Conservation (phyloP, 1,140 invertebrate genomes). For the Pseudomyrmex concolor region DNA sequence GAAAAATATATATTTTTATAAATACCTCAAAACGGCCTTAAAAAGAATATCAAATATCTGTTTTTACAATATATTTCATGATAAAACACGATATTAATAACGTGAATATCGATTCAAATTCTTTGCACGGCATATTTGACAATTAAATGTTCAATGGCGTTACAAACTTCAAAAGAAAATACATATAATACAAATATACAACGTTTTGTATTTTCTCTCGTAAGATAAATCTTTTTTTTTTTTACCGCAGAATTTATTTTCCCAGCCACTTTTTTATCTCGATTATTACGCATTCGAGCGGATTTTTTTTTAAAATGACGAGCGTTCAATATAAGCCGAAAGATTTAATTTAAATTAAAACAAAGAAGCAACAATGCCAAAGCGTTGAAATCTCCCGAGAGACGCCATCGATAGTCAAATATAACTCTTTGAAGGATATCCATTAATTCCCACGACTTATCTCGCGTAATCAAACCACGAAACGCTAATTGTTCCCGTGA, state of each 20-base stretch:
- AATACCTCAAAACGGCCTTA: too few species aligned
- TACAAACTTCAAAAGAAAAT: too few species aligned
- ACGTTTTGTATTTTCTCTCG: too few species aligned
- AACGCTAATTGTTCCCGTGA: not conserved
- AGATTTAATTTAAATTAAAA: not conserved
- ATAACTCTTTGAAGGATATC: not conserved
- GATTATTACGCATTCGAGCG: not conserved
- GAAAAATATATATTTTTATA: too few species aligned
- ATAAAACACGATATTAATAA: too few species aligned
- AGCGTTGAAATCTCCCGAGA: conserved; percentile 17
- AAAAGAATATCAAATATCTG: too few species aligned
- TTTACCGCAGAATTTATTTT: not conserved
- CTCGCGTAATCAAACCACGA: not conserved
- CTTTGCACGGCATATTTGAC: too few species aligned
- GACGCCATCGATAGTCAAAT: not conserved
- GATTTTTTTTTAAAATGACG: not conserved
- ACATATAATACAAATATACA: too few species aligned
- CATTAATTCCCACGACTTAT: not conserved
- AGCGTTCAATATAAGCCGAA: not conserved
- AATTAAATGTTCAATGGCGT: too few species aligned
- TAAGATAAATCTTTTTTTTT: not conserved
- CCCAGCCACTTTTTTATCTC: not conserved
- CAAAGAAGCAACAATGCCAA: not conserved
- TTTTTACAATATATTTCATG: too few species aligned
- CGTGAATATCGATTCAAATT: too few species aligned